Evolutionary conservation across 2,113 vertebrate species (phyloP), one percentile per base, ranked within the genome.

Genomic region (Brachypodius melanocephalos): DNA sequence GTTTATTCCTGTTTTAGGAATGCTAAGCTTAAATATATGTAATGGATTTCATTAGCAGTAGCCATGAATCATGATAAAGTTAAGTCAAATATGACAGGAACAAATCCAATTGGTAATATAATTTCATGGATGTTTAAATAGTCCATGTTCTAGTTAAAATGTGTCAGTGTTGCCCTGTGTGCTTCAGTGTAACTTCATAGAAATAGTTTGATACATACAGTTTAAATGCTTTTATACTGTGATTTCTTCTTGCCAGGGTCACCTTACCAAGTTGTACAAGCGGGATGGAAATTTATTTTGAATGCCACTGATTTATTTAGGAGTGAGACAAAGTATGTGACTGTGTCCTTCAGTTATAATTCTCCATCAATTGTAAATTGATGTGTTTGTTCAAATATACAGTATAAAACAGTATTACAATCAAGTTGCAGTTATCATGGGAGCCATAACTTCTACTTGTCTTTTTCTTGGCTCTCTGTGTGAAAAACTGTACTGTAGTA

Each of bases 361-460:
- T 90, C 69, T 18, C 26, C 29, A 76, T 93, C 91, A 96, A 82
- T 81, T 95, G 93, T 94, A 91, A 96, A 94, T 89, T 69, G 94
- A 73, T 68, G 89, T 7, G 13, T 85, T 96, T 97, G 89, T 95
- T 92, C 78, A 65, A 46, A 43, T 72, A 32, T 4, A 45, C 29
- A 36, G 69, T 54, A 43, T 73, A 54, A 92, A 92, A 45, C 40
- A 75, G 81, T 79, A 82, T 82, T 72, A 92, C 61, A 92, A 93
- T 96, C 81, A 76, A 95, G 55, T 91, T 91, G 94, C 74, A 73
- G 85, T 84, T 91, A 93, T 94, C 74, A 78, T 52, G 82, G 93
- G 94, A 93, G 42, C 59, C 85, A 52, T 91, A 93, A 95, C 81
- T 93, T 89, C 24, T 62, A 43, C 75, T 95, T 95, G 76, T 73